These are phyloP conservation scores for Chelonus insularis DNA, from an alignment of 1,140 invertebrate genomes.

Conservation along the genomic window DNA sequence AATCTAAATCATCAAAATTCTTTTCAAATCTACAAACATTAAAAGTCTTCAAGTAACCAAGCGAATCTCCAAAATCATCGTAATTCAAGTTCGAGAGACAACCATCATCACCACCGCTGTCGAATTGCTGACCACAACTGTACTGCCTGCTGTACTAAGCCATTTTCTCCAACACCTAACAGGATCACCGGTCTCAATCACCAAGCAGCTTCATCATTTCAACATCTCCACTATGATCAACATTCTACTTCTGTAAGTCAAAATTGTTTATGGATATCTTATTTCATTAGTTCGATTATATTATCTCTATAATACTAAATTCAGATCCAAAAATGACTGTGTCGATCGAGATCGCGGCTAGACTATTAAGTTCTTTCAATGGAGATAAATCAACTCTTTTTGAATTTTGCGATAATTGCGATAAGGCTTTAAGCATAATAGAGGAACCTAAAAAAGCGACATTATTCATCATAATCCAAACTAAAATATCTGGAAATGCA, in stretches of 20 bases:
- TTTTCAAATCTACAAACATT: no score
- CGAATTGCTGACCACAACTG: no score
- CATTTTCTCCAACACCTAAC: no score
- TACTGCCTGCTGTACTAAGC: no score
- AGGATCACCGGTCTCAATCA: no score
- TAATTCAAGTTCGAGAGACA: no score
- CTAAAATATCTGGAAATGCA: slow-evolving; percentile 27
- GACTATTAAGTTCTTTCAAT: slow-evolving; percentile 21
- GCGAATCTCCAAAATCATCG: no score
- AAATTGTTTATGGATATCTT: background rate
- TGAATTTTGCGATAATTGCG: slow-evolving; percentile 30
- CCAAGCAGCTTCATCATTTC: no score
- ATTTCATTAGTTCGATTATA: background rate
- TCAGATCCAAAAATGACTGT: background rate
- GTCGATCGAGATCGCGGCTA: slow-evolving; percentile 20
- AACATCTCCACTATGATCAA: background rate
- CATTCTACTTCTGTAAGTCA: background rate
- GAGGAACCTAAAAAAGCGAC: background rate
- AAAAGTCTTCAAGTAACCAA: no score
- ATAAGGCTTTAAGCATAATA: slow-evolving; percentile 17
- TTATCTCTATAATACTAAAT: background rate
- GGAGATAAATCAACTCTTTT: slow-evolving; percentile 20
- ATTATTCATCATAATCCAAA: slow-evolving; percentile 23
- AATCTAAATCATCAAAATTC: no score
- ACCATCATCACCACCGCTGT: no score